phyloP scores from a whole-genome alignment of 2,797 vertebrate genomes.

The Pyrocephalus nanus region DNA sequence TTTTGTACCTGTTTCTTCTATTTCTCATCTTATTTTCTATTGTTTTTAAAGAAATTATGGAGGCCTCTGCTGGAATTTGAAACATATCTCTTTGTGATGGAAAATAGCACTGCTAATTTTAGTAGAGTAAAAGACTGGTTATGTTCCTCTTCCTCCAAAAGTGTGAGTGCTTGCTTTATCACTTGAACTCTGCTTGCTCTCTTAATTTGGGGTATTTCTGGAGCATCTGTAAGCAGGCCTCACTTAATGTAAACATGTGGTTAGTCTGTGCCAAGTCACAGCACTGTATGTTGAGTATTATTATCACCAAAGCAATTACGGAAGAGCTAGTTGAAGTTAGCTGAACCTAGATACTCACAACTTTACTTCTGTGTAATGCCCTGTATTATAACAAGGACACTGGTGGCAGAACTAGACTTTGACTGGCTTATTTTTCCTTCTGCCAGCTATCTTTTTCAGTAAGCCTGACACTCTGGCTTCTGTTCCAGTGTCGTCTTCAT shows the following conservation, averaged over 20 bases:
- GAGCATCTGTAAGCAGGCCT: background rate
- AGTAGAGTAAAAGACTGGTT: background rate
- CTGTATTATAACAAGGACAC: background rate
- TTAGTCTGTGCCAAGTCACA: background rate
- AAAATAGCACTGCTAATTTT: background rate
- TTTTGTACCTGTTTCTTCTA: conserved; percentile 19
- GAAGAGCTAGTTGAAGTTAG: background rate
- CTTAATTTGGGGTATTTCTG: background rate
- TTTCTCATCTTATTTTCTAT: background rate
- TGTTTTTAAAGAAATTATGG: background rate
- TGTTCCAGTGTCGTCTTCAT: background rate
- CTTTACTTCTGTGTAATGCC: background rate
- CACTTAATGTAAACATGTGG: background rate
- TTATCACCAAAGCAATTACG: background rate
- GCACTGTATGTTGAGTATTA: background rate
- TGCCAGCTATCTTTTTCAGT: background rate
- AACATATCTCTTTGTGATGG: background rate
- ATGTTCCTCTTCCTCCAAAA: background rate
- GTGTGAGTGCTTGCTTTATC: background rate
- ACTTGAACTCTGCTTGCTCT: background rate
- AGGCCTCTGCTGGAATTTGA: background rate
- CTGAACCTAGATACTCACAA: too few species aligned
- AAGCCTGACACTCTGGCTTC: background rate
- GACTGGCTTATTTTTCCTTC: background rate
- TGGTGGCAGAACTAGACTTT: background rate